phyloP scores from a whole-genome alignment of 2,113 vertebrate species.

The Ceyx melanurus region DNA sequence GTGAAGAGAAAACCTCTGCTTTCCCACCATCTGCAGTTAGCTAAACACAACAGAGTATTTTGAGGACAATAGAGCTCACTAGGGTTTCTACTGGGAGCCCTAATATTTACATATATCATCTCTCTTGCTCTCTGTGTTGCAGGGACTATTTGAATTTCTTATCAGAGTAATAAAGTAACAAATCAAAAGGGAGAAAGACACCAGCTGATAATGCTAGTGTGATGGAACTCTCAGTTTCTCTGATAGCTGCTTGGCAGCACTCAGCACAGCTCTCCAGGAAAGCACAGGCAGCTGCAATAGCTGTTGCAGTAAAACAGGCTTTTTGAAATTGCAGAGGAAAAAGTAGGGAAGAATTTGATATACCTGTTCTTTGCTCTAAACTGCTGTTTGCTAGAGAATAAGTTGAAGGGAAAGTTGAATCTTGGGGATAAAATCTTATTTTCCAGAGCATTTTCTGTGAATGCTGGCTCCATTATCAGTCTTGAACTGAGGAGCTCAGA shows the following conservation, averaged over 20 bases:
- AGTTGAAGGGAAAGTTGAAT: background rate
- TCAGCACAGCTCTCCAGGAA: accelerated
- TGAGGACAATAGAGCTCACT: background rate
- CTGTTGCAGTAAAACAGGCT: background rate
- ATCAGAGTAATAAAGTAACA: constrained; percentile 30
- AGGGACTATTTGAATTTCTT: constrained; percentile 41
- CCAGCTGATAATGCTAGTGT: constrained; percentile 9
- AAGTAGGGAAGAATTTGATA: background rate
- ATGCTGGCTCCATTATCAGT: background rate
- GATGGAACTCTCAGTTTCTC: background rate
- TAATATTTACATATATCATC: constrained; percentile 1
- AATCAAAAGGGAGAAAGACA: background rate
- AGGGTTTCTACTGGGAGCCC: background rate
- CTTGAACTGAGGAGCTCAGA: background rate
- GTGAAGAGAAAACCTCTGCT: background rate
- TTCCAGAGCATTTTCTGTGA: background rate
- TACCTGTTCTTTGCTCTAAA: background rate
- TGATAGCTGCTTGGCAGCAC: accelerated
- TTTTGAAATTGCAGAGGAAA: background rate
- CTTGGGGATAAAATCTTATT: background rate
- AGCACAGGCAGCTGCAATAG: accelerated
- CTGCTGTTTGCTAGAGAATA: background rate
- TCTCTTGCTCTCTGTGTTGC: background rate
- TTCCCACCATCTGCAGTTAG: background rate
- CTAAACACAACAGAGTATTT: background rate